phyloP scores from a whole-genome alignment of 2,888 invertebrate species.

The Eupithecia pulchellata region DNA sequence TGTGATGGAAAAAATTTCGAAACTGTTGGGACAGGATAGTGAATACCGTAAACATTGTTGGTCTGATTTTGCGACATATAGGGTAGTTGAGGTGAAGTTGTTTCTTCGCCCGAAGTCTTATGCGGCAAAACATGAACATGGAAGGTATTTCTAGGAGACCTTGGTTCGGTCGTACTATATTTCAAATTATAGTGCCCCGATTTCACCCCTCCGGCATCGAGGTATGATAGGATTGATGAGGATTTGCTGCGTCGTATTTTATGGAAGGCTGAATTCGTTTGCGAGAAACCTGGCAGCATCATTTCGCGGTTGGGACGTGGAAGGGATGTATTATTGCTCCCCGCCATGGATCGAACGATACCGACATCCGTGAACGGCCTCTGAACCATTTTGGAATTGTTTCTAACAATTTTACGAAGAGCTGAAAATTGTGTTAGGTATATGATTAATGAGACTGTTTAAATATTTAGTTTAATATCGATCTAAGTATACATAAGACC shows the following conservation, averaged over 20 bases:
- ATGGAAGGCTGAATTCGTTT: conserved; percentile 59
- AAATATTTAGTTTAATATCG: too few relatives aligned
- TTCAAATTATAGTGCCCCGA: conserved; percentile 54
- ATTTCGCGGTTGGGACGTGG: conserved; percentile 40
- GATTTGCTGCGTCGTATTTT: conserved; percentile 63
- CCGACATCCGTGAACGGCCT: conserved; percentile 67
- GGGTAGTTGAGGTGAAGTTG: neutral
- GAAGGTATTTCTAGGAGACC: conserved; percentile 56
- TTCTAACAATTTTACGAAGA: conserved; percentile 74
- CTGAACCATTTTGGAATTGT: conserved; percentile 77
- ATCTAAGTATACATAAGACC: too few relatives aligned
- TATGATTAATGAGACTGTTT: neutral
- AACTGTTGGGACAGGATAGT: conserved; percentile 54
- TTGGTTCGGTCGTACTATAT: conserved; percentile 54
- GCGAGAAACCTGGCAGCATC: conserved; percentile 54
- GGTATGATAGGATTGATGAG: conserved; percentile 60
- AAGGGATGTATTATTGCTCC: conserved; percentile 21
- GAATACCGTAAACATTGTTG: conserved; percentile 49
- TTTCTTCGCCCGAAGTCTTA: neutral
- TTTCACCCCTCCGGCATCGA: conserved; percentile 55
- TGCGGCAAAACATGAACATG: neutral
- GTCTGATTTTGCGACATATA: neutral
- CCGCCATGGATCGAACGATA: conserved; percentile 22
- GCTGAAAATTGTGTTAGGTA: conserved; percentile 59
- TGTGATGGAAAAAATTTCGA: conserved; percentile 63